phyloP scores from a whole-genome alignment of 2,113 vertebrate genomes.

The Addax nasomaculatus region DNA sequence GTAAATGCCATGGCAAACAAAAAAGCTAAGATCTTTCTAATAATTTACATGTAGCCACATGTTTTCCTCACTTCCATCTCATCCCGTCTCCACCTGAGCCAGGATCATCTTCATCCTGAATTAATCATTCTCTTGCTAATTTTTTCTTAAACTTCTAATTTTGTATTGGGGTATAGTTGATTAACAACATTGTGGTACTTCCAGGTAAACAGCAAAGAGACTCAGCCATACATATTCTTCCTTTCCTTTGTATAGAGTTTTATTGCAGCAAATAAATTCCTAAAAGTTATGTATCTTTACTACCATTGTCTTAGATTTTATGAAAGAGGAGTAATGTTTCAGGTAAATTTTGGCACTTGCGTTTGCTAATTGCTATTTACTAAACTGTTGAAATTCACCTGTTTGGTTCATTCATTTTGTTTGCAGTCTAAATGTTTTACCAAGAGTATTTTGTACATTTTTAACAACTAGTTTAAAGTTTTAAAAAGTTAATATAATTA shows the following conservation, averaged over 20 bases:
- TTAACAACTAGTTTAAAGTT: neutral
- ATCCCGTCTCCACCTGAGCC: accelerated
- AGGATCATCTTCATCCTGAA: neutral
- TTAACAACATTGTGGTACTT: neutral
- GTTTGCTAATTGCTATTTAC: neutral
- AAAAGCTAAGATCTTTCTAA: neutral
- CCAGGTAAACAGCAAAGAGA: neutral
- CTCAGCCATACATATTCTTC: neutral
- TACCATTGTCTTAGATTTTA: neutral
- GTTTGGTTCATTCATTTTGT: neutral
- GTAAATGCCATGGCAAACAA: neutral
- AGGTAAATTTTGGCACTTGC: neutral
- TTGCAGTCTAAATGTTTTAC: neutral
- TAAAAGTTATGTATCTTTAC: neutral
- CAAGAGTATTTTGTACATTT: neutral
- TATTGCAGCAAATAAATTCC: neutral
- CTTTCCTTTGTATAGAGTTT: neutral
- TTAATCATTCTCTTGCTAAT: neutral
- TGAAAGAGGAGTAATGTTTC: neutral
- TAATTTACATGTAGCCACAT: neutral
- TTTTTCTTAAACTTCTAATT: neutral
- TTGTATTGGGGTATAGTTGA: neutral
- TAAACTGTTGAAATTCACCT: neutral
- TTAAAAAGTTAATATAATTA: neutral
- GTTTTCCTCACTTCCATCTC: neutral